phyloP scores from a whole-genome alignment of 1,140 invertebrate species.

The Lasioglossum baleicum region DNA sequence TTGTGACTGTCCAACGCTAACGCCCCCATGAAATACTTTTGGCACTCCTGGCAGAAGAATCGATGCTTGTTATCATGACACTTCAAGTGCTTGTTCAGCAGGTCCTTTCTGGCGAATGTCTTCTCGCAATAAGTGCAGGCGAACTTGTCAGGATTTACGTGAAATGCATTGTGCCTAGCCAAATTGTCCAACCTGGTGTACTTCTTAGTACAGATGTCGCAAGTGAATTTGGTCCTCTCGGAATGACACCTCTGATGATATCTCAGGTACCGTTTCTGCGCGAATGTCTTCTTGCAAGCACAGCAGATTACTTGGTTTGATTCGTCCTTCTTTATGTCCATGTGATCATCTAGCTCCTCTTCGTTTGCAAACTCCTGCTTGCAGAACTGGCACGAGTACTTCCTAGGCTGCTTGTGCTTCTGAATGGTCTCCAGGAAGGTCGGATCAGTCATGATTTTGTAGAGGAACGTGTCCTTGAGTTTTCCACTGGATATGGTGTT shows the following conservation, averaged over 20 bases:
- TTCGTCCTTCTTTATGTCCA: conserved; percentile 63
- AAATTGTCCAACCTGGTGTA: conserved; percentile 75
- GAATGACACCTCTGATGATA: conserved; percentile 72
- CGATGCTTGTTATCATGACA: conserved; percentile 71
- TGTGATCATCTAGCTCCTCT: conserved; percentile 63
- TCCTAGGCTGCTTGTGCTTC: conserved; percentile 53
- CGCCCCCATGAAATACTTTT: conserved; percentile 71
- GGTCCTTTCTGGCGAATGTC: conserved; percentile 72
- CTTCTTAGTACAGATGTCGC: conserved; percentile 71
- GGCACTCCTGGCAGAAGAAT: conserved; percentile 67
- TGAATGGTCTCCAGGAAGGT: conserved; percentile 66
- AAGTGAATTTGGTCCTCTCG: conserved; percentile 71
- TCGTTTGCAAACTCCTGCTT: conserved; percentile 65
- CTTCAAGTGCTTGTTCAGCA: conserved; percentile 74
- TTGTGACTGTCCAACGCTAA: conserved; percentile 67
- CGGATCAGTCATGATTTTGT: conserved; percentile 74
- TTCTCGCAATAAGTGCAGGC: conserved; percentile 71
- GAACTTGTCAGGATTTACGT: conserved; percentile 75
- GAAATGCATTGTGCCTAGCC: conserved; percentile 73
- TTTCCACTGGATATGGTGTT: conserved; percentile 31
- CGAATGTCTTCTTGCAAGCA: conserved; percentile 71
- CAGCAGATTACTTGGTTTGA: conserved; percentile 68
- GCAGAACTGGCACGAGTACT: conserved; percentile 66
- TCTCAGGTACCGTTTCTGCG: conserved; percentile 70
- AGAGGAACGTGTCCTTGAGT: conserved; percentile 70